A percentile compares a stretch with the other conserved stretches of the same genome.
Conservation (phyloP, 2,888 invertebrate species). For the Aricia artaxerxes region DNA sequence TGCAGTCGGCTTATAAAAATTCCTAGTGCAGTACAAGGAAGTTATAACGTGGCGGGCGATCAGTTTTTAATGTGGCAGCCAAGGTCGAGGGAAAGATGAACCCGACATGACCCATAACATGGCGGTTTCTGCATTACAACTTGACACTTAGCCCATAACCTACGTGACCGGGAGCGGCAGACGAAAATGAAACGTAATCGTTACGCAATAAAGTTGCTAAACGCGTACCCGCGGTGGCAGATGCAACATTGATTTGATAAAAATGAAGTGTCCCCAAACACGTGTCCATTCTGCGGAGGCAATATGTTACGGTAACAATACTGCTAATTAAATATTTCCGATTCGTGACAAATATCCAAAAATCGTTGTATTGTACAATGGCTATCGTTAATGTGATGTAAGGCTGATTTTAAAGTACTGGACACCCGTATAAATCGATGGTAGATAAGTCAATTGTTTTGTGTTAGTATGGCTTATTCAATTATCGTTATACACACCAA, state of each 20-base stretch:
- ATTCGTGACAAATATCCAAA: constrained; percentile 56
- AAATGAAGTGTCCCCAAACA: constrained; percentile 54
- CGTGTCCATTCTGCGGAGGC: constrained; percentile 44
- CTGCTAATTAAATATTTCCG: constrained; percentile 63
- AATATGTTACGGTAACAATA: constrained; percentile 65
- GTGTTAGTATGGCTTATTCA: background rate
- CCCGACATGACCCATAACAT: constrained; percentile 62
- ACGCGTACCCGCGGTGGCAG: constrained; percentile 54
- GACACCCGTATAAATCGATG: constrained; percentile 1
- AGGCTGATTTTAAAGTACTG: constrained; percentile 43
- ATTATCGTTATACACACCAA: background rate
- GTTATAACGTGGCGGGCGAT: constrained; percentile 35
- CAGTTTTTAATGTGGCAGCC: constrained; percentile 49
- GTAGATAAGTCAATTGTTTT: constrained; percentile 18
- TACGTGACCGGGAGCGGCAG: constrained; percentile 50
- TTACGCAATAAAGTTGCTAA: constrained; percentile 50
- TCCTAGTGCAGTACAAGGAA: constrained; percentile 27
- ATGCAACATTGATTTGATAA: constrained; percentile 56
- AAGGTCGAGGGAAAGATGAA: constrained; percentile 67
- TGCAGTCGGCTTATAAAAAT: background rate
- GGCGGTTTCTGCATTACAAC: constrained; percentile 70
- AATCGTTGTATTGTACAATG: constrained; percentile 52
- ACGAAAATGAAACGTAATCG: constrained; percentile 51
- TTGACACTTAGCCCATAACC: constrained; percentile 62
- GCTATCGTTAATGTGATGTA: constrained; percentile 24